Evolutionary conservation across 2,113 vertebrate genomes (phyloP), one percentile per base, ranked within the genome.

Genomic region (Cyprinodon brontotheroides): DNA sequence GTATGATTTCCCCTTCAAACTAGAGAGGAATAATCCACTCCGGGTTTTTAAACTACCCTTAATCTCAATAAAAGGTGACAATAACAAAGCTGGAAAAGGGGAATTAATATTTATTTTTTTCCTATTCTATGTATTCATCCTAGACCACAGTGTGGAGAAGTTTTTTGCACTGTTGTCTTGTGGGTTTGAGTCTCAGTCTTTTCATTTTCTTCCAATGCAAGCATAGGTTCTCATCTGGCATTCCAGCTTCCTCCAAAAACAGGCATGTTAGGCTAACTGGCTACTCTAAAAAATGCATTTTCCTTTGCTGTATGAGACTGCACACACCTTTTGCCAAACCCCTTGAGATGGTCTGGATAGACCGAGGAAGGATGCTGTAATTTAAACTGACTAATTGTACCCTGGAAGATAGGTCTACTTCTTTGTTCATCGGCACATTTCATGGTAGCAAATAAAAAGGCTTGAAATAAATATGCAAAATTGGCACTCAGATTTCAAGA

Each of bases 391-490:
- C 40, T 71, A 45, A 77, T 72, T 69, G 37, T 36, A 1, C 13
- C 20, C 59, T 57, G 74, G 74, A 57, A 61, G 0, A 76, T 38
- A 10, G 13, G 53, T 68, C 13, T 20, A 2, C 76, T 38, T 61
- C 38, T 74, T 67, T 37, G 57, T 66, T 15, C 36, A 11, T 8
- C 61, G 39, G 57, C 41, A 53, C 11, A 61, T 65, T 53, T 14
- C 4, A 3, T 17, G 17, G 14, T 29, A 65, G 13, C 12, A 61
- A 65, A 64, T 59, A 12, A 2, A 14, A 70, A 69, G 48, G 11
- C 6, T 15, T 29, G 62, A 29, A 29, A 57, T 68, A 75, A 74
- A 11, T 57, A 15, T 37, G 53, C 53, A 17, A 65, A 72, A 83
- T 60, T 48, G 50, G 41, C 50, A n/a, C 50, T 57, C 66, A 68